Evolutionary conservation across 2,888 invertebrate genomes (phyloP).

Genomic region (Epinotia ramella): DNA sequence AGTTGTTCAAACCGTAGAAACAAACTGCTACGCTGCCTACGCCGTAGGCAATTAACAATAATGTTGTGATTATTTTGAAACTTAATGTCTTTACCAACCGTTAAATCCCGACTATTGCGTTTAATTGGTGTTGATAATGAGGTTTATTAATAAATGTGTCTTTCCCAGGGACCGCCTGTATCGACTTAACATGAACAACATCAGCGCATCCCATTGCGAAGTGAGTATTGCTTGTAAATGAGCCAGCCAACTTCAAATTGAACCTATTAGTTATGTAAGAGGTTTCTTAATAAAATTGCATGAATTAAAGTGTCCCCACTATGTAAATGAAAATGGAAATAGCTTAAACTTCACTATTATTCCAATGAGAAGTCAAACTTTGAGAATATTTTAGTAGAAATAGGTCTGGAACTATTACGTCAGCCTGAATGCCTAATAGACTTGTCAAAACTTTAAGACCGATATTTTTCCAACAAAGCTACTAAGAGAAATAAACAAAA

Average conservation of each 20-base stretch:
- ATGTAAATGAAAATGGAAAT: conserved; percentile 37
- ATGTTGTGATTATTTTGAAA: conserved; percentile 23
- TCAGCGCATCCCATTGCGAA: conserved; percentile 94
- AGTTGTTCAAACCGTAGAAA: conserved; percentile 4
- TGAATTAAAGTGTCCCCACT: conserved; percentile 32
- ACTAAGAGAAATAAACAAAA: conserved; percentile 19
- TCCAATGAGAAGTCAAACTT: conserved; percentile 40
- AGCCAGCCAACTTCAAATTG: conserved; percentile 11
- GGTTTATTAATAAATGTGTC: conserved; percentile 25
- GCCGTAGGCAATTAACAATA: conserved; percentile 36
- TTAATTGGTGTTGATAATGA: conserved; percentile 5
- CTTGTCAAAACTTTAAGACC: conserved; percentile 36
- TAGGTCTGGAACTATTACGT: conserved; percentile 31
- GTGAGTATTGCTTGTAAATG: conserved; percentile 67
- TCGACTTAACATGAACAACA: conserved; percentile 93
- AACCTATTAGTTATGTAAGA: conserved; percentile 20
- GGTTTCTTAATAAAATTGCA: conserved; percentile 23
- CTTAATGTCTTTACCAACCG: conserved; percentile 32
- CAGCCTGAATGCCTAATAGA: conserved; percentile 28
- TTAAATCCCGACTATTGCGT: conserved; percentile 21
- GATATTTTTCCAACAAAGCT: conserved; percentile 11
- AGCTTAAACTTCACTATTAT: conserved; percentile 33
- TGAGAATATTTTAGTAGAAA: conserved; percentile 39
- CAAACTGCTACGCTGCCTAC: conserved; percentile 18
- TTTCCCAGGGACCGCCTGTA: conserved; percentile 93